phyloP scores from a whole-genome alignment of 2,113 vertebrate genomes.

The Xiphophorus couchianus region DNA sequence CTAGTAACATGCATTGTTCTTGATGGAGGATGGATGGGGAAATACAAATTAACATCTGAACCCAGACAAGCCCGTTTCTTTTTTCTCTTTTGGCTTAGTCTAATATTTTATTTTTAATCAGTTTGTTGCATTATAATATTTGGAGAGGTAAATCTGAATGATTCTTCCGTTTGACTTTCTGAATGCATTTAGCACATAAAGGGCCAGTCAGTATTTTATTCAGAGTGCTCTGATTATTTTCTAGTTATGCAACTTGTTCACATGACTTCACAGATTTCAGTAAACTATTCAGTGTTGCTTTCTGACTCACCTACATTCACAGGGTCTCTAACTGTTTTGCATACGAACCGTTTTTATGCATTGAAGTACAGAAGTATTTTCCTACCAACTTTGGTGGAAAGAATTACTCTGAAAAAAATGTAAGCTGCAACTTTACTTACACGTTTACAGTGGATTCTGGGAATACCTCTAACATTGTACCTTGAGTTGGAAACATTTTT shows the following conservation, averaged over 20 bases:
- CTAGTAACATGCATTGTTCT: background rate
- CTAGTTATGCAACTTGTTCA: background rate
- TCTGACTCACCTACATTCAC: background rate
- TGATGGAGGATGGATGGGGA: background rate
- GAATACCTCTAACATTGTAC: conserved; percentile 2
- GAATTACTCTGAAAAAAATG: background rate
- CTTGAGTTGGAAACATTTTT: conserved; percentile 28
- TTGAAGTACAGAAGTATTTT: conserved; percentile 11
- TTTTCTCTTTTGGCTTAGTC: background rate
- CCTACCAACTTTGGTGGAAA: background rate
- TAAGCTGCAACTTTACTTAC: conserved; percentile 2
- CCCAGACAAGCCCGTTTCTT: background rate
- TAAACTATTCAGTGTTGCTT: background rate
- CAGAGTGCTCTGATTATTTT: conserved; percentile 2
- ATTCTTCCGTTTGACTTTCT: conserved; percentile 4
- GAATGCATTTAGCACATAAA: conserved; percentile 7
- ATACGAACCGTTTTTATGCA: conserved; percentile 5
- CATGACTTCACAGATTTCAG: background rate
- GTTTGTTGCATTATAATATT: conserved; percentile 8
- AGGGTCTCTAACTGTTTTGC: background rate
- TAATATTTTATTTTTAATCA: background rate
- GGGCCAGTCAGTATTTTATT: conserved; percentile 33
- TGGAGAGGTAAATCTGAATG: background rate
- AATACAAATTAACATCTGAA: background rate
- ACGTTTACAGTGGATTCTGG: conserved; percentile 8